Base-by-base conservation (phyloP, 2,113 vertebrate species). In the Turnix velox region DNA sequence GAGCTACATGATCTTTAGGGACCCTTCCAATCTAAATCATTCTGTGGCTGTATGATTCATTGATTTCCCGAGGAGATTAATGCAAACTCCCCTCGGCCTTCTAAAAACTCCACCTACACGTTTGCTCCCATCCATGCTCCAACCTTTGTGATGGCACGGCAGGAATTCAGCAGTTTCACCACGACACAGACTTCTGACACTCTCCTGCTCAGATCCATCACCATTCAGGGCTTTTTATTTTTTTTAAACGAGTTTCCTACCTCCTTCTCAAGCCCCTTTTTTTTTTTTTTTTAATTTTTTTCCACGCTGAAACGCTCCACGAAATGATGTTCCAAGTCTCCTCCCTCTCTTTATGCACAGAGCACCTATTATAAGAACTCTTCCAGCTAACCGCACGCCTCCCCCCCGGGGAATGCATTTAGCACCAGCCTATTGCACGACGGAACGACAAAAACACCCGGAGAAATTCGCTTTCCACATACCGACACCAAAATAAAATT, bases 341-440 rank as follows among this genome's bases (percentile, higher is more conserved):
- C 90, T 95, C 94, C 88, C 67, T 79, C 85, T 82, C 77, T 87
- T 94, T 88, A 92, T 62, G 71, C 71, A 88, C 67, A 74, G 84
- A 92, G 66, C 43, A 89, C 74, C 91, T 87, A 95, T 87, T 91
- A 82, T 87, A 95, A 91, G 66, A 91, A 90, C 76, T 88, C 54
- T 54, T 71, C 45, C 62, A 73, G 84, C 42, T 40, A 86, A 72
- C 89, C 54, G 12, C 74, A 85, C 58, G 39, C n/a, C 40, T 14
- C 42, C 79, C 59, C 69, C 55, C 45, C 43, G 2, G 85, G 76
- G 54, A 72, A 89, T 1, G n/a, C 42, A 40, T 93, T 88, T 92
- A 45, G 71, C 59, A 43, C 54, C 9, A 30, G 39, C 39, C 82
- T 45, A 4, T 87, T 78, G 30, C 5, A 85, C 25, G 85, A 55